phyloP scores from a whole-genome alignment of 37 sponge, comb jelly and placozoan species.

The Beroe ovata region DNA sequence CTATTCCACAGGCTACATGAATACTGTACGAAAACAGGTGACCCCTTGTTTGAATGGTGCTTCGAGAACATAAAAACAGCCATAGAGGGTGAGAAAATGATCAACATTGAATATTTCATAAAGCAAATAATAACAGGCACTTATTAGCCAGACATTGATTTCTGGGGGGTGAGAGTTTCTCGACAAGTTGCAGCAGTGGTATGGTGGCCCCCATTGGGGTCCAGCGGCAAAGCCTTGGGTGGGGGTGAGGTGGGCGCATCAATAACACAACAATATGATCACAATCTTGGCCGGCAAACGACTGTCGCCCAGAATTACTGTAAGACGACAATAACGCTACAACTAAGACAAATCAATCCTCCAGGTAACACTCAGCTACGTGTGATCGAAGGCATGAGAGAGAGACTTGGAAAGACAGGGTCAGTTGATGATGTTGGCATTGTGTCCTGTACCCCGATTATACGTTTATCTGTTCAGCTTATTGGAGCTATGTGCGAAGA shows the following conservation, averaged over 20 bases:
- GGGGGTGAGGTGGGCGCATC: neutral
- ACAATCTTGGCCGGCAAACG: no score
- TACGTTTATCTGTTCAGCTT: constrained; percentile 31
- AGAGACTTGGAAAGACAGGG: neutral
- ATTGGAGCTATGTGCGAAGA: constrained; percentile 67
- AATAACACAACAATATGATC: no score
- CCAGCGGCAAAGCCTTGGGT: no score
- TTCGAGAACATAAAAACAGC: constrained; percentile 24
- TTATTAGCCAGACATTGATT: no score
- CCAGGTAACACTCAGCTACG: constrained; percentile 47
- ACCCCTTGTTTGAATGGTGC: constrained; percentile 51
- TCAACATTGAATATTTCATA: no score
- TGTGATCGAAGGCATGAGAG: constrained; percentile 49
- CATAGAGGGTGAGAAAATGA: constrained; percentile 59
- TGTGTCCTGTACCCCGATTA: constrained; percentile 44
- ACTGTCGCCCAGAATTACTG: no score
- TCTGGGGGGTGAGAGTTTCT: no score
- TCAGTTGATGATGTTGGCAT: constrained; percentile 28
- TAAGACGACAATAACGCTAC: no score
- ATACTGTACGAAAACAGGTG: constrained; percentile 31
- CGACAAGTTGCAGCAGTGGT: no score
- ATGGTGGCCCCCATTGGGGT: no score
- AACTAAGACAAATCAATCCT: no score
- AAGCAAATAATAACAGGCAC: no score
- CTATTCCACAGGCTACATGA: constrained; percentile 15